A percentile compares a stretch with the other conserved stretches of the same genome.
Conservation (phyloP, 2,797 vertebrate genomes). For the Poecilia gillii region DNA sequence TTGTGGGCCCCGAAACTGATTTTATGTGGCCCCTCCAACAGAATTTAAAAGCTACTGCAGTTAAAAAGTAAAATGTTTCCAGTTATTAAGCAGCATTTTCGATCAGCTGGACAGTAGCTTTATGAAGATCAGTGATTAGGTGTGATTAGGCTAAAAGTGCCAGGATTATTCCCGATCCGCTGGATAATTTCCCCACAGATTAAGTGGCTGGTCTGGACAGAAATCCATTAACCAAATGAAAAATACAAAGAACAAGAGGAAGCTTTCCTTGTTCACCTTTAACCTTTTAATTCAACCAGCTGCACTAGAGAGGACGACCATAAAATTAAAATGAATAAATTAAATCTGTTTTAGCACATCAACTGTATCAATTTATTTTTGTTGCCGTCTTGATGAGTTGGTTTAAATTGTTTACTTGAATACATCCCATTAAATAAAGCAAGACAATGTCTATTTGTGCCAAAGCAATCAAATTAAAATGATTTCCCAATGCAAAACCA, state of each 20-base stretch:
- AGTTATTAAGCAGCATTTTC: neutral
- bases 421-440: neutral
- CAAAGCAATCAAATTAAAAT: neutral
- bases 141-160: conserved; percentile 26
- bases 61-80: neutral
- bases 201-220: conserved; percentile 22
- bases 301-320: neutral
- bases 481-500: neutral
- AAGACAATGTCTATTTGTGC: neutral
- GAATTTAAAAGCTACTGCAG: neutral
- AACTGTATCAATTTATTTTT: neutral
- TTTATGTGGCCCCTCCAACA: neutral
- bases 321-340: neutral
- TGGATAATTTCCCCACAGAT: conserved; percentile 37
- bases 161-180: conserved; percentile 38
- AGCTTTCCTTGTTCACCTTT: conserved; percentile 32
- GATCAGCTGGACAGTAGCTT: conserved; percentile 22
- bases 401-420: neutral
- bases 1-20: neutral
- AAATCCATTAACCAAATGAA: conserved; percentile 55
- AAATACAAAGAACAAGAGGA: conserved; percentile 23
- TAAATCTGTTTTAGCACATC: neutral
- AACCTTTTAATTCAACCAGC: conserved; percentile 37
- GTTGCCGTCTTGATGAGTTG: neutral
- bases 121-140: conserved; percentile 37